Evolutionary conservation across 2,888 invertebrate species (phyloP), one percentile per base, ranked within the genome.

Genomic region (Arctia plantaginis): DNA sequence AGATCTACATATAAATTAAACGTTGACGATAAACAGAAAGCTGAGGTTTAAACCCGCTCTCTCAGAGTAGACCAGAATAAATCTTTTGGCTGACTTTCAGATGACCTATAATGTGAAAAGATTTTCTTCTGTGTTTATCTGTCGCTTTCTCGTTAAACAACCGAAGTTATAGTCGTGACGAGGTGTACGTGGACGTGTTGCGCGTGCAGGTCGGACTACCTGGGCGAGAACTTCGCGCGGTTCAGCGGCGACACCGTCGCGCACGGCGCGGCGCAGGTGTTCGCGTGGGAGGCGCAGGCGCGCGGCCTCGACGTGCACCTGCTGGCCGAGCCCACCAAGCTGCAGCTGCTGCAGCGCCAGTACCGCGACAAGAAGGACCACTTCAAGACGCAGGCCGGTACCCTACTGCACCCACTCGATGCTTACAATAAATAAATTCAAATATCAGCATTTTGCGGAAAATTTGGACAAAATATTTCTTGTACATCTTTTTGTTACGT

Each of bases 211-310:
- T 93, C 94, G 0, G 98, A 98, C 86, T 99, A 99, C 95, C 97
- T 97, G 33, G 99, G 99, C 44, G 99, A 99, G 95, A 99, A 99
- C 94, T 99, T 99, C 95, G 98, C 98, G 2, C 97, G 99, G 3
- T 99, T 98, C 91, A 97, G 98, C 62, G 99, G 99, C 20, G 99
- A 99, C 93, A 99, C 99, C 0, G 96, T 97, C 64, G 96, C 97
- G 76, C 99, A 99, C 93, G 98, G 99, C 1, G 97, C 97, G 23
- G 98, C 99, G 27, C 99, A 99, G 91, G 90, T 99, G 89, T 99
- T 99, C 96, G 99, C 99, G 6, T 99, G 99, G 99, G 99, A 99
- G 89, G 99, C 99, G 7, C 98, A 98, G 89, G 98, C 98, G 74
- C 97, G 97, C 84, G 99, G 99, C 7, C 98, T 99, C 0, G 99